Percentiles rank a stretch among this genome's conserved stretches.
Evolutionary conservation across 1,140 invertebrate genomes (phyloP).

Genomic region (Grapholita molesta): DNA sequence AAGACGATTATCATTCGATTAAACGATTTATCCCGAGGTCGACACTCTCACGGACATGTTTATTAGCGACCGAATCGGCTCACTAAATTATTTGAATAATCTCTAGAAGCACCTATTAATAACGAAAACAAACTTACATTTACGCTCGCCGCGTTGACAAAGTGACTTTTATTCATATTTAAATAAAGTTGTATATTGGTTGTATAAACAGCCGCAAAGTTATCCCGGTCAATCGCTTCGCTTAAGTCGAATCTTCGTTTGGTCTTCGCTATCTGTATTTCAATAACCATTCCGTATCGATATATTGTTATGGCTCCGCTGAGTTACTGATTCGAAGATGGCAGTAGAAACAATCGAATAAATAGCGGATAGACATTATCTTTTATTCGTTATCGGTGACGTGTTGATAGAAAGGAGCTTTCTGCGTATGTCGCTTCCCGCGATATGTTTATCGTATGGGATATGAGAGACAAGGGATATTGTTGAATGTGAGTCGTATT

Average conservation of each 20-base stretch:
- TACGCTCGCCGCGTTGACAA: not conserved
- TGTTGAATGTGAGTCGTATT: not conserved
- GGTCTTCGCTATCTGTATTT: slow-evolving; percentile 46
- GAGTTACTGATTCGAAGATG: slow-evolving; percentile 60
- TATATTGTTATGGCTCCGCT: slow-evolving; percentile 64
- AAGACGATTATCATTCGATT: slow-evolving; percentile 44
- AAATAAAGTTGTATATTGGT: not conserved
- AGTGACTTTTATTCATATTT: not conserved
- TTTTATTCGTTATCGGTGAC: slow-evolving; percentile 43
- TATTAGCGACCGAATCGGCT: slow-evolving; percentile 48
- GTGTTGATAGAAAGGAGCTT: slow-evolving; percentile 11
- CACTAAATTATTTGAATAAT: slow-evolving; percentile 50
- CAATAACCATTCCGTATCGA: slow-evolving; percentile 60
- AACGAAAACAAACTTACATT: not conserved
- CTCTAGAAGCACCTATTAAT: slow-evolving; percentile 6
- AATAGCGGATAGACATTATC: slow-evolving; percentile 57
- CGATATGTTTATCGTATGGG: slow-evolving; percentile 1
- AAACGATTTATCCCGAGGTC: slow-evolving; percentile 37
- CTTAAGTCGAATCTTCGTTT: slow-evolving; percentile 30
- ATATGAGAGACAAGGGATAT: not conserved
- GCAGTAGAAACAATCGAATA: slow-evolving; percentile 60
- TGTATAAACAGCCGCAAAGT: not conserved
- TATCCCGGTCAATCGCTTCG: slow-evolving; percentile 30
- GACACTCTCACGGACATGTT: slow-evolving; percentile 49
- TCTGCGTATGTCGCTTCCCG: not conserved